Conservation (phyloP, 2,113 vertebrate genomes). For the Marmota monax region DNA sequence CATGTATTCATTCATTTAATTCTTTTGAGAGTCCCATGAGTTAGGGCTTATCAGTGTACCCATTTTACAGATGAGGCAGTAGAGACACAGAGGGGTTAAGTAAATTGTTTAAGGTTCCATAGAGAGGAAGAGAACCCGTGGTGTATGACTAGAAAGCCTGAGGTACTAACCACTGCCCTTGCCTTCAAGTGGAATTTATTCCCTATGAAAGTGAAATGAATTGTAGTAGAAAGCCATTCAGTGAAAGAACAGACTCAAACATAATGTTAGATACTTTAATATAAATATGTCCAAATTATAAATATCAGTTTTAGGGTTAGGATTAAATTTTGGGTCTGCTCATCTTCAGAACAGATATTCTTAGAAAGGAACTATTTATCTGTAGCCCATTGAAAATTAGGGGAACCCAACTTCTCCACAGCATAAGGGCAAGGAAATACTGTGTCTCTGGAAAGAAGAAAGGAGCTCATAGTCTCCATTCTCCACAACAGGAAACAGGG, state of each 20-base stretch:
- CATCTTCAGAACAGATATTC: constrained; percentile 37
- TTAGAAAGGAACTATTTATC: constrained; percentile 28
- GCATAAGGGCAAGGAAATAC: neutral
- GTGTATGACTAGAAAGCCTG: neutral
- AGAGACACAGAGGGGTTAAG: neutral
- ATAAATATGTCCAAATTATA: constrained; percentile 24
- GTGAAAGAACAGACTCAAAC: neutral
- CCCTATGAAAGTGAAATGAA: neutral
- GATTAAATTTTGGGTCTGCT: constrained; percentile 44
- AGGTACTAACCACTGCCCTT: neutral
- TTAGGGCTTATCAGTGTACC: neutral
- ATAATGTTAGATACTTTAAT: constrained; percentile 12
- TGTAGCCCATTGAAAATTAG: neutral
- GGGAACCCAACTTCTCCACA: neutral
- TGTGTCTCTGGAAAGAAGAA: constrained; percentile 45
- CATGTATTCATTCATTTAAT: neutral
- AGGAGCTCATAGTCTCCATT: neutral
- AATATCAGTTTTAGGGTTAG: neutral
- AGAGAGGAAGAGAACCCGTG: neutral
- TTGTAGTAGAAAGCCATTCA: neutral
- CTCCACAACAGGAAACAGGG: neutral
- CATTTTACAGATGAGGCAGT: neutral
- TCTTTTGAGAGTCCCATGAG: neutral
- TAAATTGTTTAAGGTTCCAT: neutral
- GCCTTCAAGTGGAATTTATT: neutral